These are phyloP conservation scores for Cairina moschata DNA, from an alignment of 2,113 vertebrate species.

Conservation along the genomic window DNA sequence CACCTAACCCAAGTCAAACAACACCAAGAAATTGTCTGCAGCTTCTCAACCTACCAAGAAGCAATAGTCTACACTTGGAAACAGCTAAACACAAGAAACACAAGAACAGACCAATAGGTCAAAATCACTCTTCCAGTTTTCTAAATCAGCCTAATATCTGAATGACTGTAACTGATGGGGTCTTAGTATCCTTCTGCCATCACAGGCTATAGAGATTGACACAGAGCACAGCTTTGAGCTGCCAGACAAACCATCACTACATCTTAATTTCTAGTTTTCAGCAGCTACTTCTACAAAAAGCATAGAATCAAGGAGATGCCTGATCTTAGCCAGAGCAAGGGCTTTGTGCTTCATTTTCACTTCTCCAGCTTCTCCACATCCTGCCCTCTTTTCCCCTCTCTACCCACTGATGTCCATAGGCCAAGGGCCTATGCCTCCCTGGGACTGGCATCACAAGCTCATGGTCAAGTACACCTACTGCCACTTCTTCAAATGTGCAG, in stretches of 20 bases:
- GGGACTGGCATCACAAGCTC: neutral
- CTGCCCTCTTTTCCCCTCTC: neutral
- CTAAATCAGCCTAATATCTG: neutral
- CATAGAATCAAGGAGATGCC: neutral
- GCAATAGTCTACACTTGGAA: neutral
- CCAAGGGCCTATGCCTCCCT: fast-evolving
- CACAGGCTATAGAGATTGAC: fast-evolving
- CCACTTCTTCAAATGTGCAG: neutral
- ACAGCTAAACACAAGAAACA: neutral
- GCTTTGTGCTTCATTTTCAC: neutral
- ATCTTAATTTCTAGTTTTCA: neutral
- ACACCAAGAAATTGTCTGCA: neutral
- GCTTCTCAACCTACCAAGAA: neutral
- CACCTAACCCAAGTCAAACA: neutral
- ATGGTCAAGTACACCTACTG: neutral
- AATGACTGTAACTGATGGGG: neutral
- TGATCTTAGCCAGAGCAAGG: neutral
- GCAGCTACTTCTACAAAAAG: neutral
- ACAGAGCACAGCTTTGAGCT: neutral
- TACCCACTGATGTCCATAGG: neutral
- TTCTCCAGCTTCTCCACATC: neutral
- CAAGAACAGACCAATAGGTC: neutral
- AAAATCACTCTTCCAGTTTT: neutral
- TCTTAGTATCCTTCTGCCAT: neutral
- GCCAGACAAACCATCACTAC: neutral